A percentile compares a stretch with the other conserved stretches of the same genome.
phyloP scores from a whole-genome alignment of 2,888 invertebrate species.

The Stomorhina lunata region DNA sequence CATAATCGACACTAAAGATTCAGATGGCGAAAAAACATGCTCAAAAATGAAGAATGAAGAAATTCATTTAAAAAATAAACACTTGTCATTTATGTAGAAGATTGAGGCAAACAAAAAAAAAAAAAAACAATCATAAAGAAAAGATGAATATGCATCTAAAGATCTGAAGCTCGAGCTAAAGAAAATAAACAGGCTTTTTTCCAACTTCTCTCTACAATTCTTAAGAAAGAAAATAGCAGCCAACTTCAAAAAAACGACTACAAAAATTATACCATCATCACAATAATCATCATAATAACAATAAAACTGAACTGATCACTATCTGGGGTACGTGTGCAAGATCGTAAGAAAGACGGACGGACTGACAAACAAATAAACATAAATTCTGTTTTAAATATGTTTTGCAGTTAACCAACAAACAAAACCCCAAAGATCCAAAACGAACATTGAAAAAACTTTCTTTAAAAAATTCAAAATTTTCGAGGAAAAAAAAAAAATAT shows the following conservation, averaged over 20 bases:
- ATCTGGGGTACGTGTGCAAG: conserved; percentile 63
- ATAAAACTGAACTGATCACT: conserved; percentile 62
- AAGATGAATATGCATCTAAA: conserved; percentile 37
- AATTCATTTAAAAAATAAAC: conserved; percentile 63
- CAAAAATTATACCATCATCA: conserved; percentile 43
- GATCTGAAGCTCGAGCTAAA: conserved; percentile 13
- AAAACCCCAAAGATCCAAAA: not conserved
- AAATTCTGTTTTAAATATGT: conserved; percentile 57
- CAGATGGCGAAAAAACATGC: conserved; percentile 35
- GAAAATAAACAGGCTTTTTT: conserved; percentile 47
- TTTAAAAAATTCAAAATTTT: conserved; percentile 38
- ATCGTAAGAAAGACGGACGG: conserved; percentile 21
- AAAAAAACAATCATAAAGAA: not conserved
- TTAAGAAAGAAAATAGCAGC: conserved; percentile 23
- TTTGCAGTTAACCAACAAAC: conserved; percentile 39
- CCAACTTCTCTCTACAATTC: not conserved
- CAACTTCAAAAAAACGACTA: not conserved
- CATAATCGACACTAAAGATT: conserved; percentile 54
- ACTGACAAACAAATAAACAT: conserved; percentile 56
- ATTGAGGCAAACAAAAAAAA: not conserved
- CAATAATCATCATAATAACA: conserved; percentile 59
- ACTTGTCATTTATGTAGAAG: conserved; percentile 62
- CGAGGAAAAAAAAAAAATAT: conserved; percentile 32
- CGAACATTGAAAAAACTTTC: conserved; percentile 46
- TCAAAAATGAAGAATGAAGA: conserved; percentile 54